These are phyloP conservation scores for Dissostichus mawsoni DNA, from an alignment of 2,113 vertebrate species.

Conservation along the genomic window DNA sequence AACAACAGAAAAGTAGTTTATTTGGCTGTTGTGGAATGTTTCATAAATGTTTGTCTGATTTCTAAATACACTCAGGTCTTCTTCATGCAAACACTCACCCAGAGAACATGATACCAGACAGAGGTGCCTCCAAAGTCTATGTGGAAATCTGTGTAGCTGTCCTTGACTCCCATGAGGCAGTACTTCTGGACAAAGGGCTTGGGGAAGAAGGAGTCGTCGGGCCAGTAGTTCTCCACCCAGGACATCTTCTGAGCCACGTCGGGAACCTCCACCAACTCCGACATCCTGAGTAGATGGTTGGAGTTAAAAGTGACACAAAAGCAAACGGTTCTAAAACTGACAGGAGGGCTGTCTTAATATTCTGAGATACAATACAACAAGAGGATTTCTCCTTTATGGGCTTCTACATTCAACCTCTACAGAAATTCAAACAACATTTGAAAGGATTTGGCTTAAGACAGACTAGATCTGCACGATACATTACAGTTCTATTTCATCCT, in stretches of 20 bases:
- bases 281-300: conserved; percentile 87
- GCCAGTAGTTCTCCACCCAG: conserved; percentile 99
- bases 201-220: conserved; percentile 97
- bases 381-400: too few species aligned
- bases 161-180: conserved; percentile 98
- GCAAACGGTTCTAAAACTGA: neutral
- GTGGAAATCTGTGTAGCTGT: conserved; percentile 99
- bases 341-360: neutral
- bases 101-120: conserved; percentile 99
- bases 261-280: conserved; percentile 95
- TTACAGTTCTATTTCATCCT: too few species aligned
- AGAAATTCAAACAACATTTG: too few species aligned
- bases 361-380: too few species aligned
- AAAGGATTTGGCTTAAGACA: too few species aligned
- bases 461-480: too few species aligned
- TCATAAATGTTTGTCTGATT: neutral
- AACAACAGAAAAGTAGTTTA: neutral
- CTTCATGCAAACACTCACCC: conserved; percentile 83
- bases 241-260: conserved; percentile 97
- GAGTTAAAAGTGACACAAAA: neutral
- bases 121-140: conserved; percentile 99
- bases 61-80: neutral
- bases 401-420: too few species aligned
- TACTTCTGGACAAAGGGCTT: conserved; percentile 99
- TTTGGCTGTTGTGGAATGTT: neutral